Conservation (phyloP, 1,140 invertebrate genomes). For the Drosophila sechellia region DNA sequence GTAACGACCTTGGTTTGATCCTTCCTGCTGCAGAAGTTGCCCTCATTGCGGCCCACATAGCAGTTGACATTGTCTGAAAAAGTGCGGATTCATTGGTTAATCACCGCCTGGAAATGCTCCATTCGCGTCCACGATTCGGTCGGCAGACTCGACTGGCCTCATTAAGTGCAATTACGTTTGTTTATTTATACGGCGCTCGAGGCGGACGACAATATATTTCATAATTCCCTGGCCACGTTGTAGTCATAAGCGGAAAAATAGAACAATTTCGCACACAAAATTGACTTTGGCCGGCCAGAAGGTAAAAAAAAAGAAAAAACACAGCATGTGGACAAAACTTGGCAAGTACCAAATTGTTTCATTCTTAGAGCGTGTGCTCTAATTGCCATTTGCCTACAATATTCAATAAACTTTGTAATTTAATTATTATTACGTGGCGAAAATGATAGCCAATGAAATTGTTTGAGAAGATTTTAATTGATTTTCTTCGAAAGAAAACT, state of each 20-base stretch:
- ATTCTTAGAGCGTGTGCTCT: slow-evolving; percentile 10
- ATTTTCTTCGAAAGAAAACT: neutral
- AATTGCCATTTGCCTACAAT: slow-evolving; percentile 41
- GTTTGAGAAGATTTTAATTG: no score
- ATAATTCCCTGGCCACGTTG: slow-evolving; percentile 43
- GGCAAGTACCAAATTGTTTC: slow-evolving; percentile 16
- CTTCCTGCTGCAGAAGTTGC: slow-evolving; percentile 80
- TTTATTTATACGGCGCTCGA: slow-evolving; percentile 23
- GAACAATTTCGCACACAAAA: slow-evolving; percentile 25
- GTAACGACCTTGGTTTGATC: slow-evolving; percentile 67
- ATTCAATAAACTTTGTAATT: slow-evolving; percentile 7
- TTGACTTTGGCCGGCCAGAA: slow-evolving; percentile 1
- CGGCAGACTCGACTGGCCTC: slow-evolving; percentile 20
- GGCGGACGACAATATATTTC: slow-evolving; percentile 40
- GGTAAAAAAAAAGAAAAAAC: neutral
- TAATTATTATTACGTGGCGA: neutral
- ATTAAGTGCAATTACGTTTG: slow-evolving; percentile 58
- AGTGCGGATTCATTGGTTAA: slow-evolving; percentile 31
- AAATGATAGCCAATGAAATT: neutral
- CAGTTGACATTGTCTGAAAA: slow-evolving; percentile 77
- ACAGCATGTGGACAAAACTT: slow-evolving; percentile 20
- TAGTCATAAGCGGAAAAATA: slow-evolving; percentile 38
- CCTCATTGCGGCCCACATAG: slow-evolving; percentile 77
- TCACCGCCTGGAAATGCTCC: slow-evolving; percentile 33
- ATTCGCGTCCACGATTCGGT: slow-evolving; percentile 1